These are phyloP conservation scores for Drosophila meridiana DNA, from an alignment of 2,888 invertebrate species.

Conservation along the genomic window DNA sequence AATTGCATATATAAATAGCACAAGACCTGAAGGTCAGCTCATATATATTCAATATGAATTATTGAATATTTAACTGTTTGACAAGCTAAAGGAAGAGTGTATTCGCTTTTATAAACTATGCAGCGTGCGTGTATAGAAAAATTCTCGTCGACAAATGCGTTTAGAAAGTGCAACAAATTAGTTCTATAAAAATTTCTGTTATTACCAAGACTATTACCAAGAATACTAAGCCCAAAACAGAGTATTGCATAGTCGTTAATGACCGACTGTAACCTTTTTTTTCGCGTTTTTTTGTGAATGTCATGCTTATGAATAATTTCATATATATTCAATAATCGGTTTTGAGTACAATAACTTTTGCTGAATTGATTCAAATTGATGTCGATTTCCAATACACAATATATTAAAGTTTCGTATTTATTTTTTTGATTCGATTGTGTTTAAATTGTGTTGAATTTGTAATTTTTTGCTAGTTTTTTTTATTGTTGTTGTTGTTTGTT, in stretches of 20 bases:
- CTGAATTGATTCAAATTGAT: slow-evolving; percentile 27
- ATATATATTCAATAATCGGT: slow-evolving; percentile 21
- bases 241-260: background rate
- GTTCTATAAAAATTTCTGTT: background rate
- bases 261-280: background rate
- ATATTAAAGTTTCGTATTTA: slow-evolving; percentile 8
- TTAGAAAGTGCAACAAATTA: background rate
- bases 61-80: background rate
- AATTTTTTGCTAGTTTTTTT: background rate
- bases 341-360: slow-evolving; percentile 28
- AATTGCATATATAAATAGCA: slow-evolving; percentile 30
- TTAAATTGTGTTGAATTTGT: slow-evolving; percentile 1
- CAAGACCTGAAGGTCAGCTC: slow-evolving; percentile 31
- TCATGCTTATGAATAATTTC: slow-evolving; percentile 38
- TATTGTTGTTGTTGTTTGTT: background rate
- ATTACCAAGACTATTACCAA: background rate
- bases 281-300: slow-evolving; percentile 17
- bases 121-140: background rate
- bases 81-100: background rate
- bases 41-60: slow-evolving; percentile 15
- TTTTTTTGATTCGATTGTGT: background rate
- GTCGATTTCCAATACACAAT: slow-evolving; percentile 16
- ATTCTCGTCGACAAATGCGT: background rate
- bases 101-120: background rate
- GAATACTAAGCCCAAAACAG: background rate